phyloP scores from a whole-genome alignment of 2,113 vertebrate genomes.

The Mystacornis crossleyi region DNA sequence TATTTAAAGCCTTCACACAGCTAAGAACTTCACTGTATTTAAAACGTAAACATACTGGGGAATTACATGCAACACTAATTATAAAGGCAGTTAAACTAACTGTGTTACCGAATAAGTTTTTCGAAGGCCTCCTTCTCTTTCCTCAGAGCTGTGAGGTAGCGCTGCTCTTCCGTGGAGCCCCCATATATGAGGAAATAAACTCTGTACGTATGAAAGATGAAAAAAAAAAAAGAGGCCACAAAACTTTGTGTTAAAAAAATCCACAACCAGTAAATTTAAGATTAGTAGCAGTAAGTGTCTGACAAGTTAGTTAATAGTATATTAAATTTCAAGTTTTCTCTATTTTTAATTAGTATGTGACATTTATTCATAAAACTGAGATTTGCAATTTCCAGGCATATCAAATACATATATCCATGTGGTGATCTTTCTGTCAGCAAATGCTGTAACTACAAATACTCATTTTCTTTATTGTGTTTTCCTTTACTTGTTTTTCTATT shows the following conservation, averaged over 20 bases:
- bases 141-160: slow-evolving; percentile 90
- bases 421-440: background rate
- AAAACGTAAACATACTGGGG: background rate
- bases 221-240: background rate
- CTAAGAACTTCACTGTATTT: background rate
- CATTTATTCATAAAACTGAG: background rate
- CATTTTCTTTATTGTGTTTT: background rate
- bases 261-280: background rate
- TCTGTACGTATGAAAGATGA: slow-evolving; percentile 62
- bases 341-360: background rate
- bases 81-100: background rate
- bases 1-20: background rate
- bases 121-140: slow-evolving; percentile 97
- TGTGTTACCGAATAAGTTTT: slow-evolving; percentile 90
- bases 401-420: background rate
- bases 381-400: background rate
- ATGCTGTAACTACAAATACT: background rate
- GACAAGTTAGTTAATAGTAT: background rate
- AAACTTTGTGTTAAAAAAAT: background rate
- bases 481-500: background rate
- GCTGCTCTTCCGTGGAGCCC: slow-evolving; percentile 94
- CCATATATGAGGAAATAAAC: slow-evolving; percentile 98
- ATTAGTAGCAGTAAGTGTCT: background rate
- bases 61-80: background rate
- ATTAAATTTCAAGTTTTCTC: background rate